These are phyloP conservation scores for Pararge aegeria DNA, from an alignment of 1,140 invertebrate genomes.

Conservation along the genomic window DNA sequence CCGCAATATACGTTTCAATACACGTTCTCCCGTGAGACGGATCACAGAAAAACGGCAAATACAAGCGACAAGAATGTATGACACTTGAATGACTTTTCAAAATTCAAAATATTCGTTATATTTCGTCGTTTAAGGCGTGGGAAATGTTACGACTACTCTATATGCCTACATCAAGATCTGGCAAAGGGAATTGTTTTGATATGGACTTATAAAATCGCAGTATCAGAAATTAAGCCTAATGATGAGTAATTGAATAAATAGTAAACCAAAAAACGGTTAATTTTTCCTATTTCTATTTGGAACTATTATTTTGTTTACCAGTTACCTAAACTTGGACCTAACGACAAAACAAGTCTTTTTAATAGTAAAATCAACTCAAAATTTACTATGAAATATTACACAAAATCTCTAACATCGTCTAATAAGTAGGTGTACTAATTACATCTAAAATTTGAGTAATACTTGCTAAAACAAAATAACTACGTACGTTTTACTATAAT, in stretches of 20 bases:
- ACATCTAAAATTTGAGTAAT: neutral
- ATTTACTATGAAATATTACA: no score
- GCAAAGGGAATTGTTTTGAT: neutral
- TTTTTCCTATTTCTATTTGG: no score
- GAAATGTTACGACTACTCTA: neutral
- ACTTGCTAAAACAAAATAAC: slow-evolving; percentile 5
- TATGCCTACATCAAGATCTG: neutral
- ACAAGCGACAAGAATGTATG: slow-evolving; percentile 3
- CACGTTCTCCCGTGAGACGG: neutral
- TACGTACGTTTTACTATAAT: slow-evolving; percentile 9
- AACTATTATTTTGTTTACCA: no score
- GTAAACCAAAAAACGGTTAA: neutral
- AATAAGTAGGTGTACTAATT: slow-evolving; percentile 6
- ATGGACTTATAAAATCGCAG: neutral
- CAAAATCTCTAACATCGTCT: neutral
- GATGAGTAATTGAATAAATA: neutral
- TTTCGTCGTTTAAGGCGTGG: neutral
- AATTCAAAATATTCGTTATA: neutral
- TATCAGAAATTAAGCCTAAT: neutral
- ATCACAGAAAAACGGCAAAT: neutral
- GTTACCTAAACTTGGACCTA: neutral
- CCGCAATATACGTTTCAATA: neutral
- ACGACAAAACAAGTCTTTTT: neutral
- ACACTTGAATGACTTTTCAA: neutral
- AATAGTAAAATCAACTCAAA: no score